Percentiles rank a stretch among this genome's conserved stretches.
Evolutionary conservation across 2,797 vertebrate species (phyloP).

Genomic region (Sebastes trivittatus): DNA sequence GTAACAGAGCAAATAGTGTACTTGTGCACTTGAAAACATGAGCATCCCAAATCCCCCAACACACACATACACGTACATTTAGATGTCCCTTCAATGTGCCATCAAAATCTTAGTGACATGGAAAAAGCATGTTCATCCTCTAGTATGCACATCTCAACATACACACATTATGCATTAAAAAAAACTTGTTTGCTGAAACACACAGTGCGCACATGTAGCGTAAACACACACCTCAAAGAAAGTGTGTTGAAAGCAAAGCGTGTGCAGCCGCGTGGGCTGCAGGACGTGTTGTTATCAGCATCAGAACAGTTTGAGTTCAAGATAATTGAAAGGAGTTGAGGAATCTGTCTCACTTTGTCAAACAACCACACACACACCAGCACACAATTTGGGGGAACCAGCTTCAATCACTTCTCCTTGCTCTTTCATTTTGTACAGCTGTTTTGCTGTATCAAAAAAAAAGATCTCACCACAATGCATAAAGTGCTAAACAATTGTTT

Average conservation of each 20-base stretch:
- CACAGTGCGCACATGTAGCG: not conserved
- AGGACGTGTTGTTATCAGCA: constrained; percentile 48
- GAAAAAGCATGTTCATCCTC: not conserved
- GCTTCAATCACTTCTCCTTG: constrained; percentile 12
- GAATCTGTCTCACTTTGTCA: constrained; percentile 43
- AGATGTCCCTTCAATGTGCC: not conserved
- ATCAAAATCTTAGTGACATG: not conserved
- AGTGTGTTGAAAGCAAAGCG: constrained; percentile 46
- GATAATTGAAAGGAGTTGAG: constrained; percentile 69
- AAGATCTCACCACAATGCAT: not conserved
- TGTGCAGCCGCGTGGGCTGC: constrained; percentile 45
- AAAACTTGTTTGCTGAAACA: not conserved
- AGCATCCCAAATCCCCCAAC: not conserved
- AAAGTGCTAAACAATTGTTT: not conserved
- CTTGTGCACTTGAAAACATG: not conserved
- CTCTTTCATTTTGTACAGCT: not conserved
- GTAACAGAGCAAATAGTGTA: not conserved
- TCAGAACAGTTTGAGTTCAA: constrained; percentile 67
- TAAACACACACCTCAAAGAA: constrained; percentile 38
- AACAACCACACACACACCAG: constrained; percentile 3
- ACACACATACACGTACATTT: not conserved
- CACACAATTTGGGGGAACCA: not conserved
- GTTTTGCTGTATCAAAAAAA: constrained; percentile 2
- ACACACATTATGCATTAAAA: not conserved
- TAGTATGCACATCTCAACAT: not conserved